Conservation (phyloP, 2,797 vertebrate species). For the Crocodylus rhombifer region DNA sequence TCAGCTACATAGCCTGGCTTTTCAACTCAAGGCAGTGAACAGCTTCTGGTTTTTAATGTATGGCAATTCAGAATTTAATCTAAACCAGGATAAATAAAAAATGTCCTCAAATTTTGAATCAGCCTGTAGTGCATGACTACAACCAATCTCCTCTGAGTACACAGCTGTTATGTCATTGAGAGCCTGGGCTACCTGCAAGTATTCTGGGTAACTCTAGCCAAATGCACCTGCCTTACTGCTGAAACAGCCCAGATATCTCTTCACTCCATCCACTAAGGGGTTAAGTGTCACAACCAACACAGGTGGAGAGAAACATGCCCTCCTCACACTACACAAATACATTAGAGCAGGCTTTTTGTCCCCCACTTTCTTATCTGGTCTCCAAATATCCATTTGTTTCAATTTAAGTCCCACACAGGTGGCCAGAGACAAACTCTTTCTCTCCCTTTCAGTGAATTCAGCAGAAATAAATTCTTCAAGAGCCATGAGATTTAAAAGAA, state of each 20-base stretch:
- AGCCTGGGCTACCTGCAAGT: neutral
- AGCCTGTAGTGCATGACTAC: neutral
- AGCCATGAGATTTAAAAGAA: too few relatives aligned
- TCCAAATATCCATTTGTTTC: too few relatives aligned
- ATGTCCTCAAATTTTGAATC: neutral
- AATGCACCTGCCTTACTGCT: neutral
- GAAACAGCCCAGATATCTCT: neutral
- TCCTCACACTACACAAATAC: neutral
- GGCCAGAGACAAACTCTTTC: neutral
- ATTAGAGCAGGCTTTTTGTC: neutral
- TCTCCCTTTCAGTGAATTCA: neutral
- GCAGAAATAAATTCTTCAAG: neutral
- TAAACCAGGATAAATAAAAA: neutral
- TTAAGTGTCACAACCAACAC: neutral
- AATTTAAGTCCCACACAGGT: too few relatives aligned
- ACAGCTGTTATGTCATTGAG: too few relatives aligned
- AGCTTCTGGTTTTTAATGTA: neutral
- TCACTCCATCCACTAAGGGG: neutral
- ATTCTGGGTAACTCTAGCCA: neutral
- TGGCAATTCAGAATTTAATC: neutral
- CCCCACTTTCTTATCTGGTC: neutral
- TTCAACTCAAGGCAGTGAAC: neutral
- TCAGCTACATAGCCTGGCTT: neutral
- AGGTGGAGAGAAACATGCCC: neutral
- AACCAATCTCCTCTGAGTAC: neutral